Conservation (phyloP, 2,113 vertebrate species). For the Danionella cerebrum region DNA sequence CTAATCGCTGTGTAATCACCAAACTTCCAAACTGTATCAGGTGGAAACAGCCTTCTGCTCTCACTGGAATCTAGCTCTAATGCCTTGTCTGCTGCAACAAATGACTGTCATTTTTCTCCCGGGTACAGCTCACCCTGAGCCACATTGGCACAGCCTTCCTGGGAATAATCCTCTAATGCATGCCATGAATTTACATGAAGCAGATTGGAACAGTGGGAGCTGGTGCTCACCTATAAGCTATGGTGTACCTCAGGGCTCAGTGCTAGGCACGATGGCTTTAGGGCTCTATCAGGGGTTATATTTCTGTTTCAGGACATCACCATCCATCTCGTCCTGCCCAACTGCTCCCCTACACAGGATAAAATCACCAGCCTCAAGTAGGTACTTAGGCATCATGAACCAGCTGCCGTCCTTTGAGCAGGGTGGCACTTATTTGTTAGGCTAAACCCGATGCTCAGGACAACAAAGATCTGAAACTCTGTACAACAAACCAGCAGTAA, state of each 20-base stretch:
- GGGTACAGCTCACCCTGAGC: constrained; percentile 58
- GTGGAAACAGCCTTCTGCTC: not conserved
- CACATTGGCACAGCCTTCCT: constrained; percentile 51
- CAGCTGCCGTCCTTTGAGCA: constrained; percentile 18
- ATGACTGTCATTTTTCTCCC: constrained; percentile 55
- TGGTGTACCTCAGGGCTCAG: constrained; percentile 41
- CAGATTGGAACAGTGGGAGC: constrained; percentile 20
- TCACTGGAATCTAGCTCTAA: constrained; percentile 5
- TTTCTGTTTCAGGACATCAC: constrained; percentile 60
- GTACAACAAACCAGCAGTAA: not conserved
- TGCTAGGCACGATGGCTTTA: constrained; percentile 50
- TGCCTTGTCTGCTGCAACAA: constrained; percentile 55
- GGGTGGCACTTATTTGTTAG: constrained; percentile 26
- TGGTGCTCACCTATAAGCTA: constrained; percentile 54
- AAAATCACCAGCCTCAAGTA: constrained; percentile 49
- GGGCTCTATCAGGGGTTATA: constrained; percentile 66
- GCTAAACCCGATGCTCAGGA: not conserved
- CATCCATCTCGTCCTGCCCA: constrained; percentile 61
- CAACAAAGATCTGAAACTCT: not conserved
- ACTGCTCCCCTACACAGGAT: constrained; percentile 47
- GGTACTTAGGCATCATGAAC: constrained; percentile 14
- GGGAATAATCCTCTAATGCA: constrained; percentile 61
- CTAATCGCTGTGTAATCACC: too few relatives aligned
- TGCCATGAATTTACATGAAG: constrained; percentile 59
- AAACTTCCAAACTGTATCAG: too few relatives aligned